A percentile compares a stretch with the other conserved stretches of the same genome.
Evolutionary conservation across 2,797 vertebrate species (phyloP).

Genomic region (Centropyge bicolor): DNA sequence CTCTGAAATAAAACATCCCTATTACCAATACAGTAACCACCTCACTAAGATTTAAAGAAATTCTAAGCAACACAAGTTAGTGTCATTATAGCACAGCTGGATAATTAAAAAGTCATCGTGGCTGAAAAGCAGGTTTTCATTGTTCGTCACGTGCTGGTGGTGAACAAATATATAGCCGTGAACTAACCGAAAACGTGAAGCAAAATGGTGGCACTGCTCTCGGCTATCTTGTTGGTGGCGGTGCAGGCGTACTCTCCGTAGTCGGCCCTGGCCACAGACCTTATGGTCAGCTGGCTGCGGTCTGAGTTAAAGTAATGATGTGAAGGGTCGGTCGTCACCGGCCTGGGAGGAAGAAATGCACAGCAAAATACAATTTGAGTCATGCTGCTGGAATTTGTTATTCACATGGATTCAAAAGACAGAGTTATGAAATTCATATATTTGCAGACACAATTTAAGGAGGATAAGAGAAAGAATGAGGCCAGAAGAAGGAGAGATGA

Average conservation of each 20-base stretch:
- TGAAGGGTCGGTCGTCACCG: conserved; percentile 57
- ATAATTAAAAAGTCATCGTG: not conserved
- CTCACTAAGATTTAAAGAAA: not conserved
- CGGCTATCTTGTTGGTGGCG: conserved; percentile 81
- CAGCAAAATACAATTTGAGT: not conserved
- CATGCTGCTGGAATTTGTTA: not conserved
- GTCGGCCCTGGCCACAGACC: conserved; percentile 74
- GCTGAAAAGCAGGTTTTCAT: not conserved
- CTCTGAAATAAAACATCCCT: conserved; percentile 70
- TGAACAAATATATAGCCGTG: not conserved
- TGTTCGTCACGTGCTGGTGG: not conserved
- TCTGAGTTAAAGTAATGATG: conserved; percentile 85
- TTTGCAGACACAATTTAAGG: not conserved
- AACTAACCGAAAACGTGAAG: conserved; percentile 83
- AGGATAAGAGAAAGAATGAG: not conserved
- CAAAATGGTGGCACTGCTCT: conserved; percentile 59
- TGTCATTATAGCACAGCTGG: not conserved
- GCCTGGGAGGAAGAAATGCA: conserved; percentile 66
- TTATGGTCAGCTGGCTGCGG: conserved; percentile 80
- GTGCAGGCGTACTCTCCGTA: conserved; percentile 82
- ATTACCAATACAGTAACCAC: not conserved
- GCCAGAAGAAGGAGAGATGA: conserved; percentile 1
- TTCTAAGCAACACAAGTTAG: not conserved
- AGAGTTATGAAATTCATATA: not conserved
- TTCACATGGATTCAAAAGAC: not conserved